phyloP scores from a whole-genome alignment of 1,140 invertebrate species.

The Microvelia longipes region DNA sequence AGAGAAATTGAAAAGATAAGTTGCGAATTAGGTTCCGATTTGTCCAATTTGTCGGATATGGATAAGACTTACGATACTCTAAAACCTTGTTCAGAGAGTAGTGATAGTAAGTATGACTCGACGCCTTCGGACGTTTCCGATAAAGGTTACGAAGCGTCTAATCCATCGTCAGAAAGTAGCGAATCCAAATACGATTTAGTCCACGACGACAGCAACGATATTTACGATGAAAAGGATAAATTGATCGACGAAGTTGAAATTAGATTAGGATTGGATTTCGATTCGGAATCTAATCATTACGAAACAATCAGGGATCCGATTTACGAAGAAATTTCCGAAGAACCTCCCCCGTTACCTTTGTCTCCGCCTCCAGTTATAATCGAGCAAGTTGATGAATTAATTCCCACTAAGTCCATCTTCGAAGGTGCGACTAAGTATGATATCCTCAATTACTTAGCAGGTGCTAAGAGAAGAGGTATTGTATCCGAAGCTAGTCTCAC shows the following conservation, averaged over 20 bases:
- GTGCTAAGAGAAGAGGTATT: conserved; percentile 58
- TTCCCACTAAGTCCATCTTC: conserved; percentile 47
- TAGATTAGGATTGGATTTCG: conserved; percentile 27
- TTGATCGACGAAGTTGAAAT: conserved; percentile 15
- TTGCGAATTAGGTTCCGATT: conserved; percentile 1
- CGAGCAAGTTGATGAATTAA: conserved; percentile 11
- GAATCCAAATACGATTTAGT: background rate
- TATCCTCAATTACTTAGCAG: conserved; percentile 71
- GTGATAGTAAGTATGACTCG: background rate
- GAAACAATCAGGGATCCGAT: conserved; percentile 71
- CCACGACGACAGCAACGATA: background rate
- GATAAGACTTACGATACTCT: conserved; percentile 5
- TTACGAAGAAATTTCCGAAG: conserved; percentile 61
- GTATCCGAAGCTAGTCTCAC: conserved; percentile 24
- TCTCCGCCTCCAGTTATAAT: conserved; percentile 46
- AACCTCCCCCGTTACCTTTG: conserved; percentile 55
- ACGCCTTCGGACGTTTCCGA: conserved; percentile 8
- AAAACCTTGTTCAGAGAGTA: conserved; percentile 2
- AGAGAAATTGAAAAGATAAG: background rate
- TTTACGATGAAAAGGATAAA: conserved; percentile 12
- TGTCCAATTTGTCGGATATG: background rate
- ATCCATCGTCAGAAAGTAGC: background rate
- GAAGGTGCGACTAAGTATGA: conserved; percentile 70
- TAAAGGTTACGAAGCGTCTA: conserved; percentile 1
- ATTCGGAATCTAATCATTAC: conserved; percentile 53